Base-by-base conservation (phyloP, 2,888 invertebrate species). In the Smittia aterrima region DNA sequence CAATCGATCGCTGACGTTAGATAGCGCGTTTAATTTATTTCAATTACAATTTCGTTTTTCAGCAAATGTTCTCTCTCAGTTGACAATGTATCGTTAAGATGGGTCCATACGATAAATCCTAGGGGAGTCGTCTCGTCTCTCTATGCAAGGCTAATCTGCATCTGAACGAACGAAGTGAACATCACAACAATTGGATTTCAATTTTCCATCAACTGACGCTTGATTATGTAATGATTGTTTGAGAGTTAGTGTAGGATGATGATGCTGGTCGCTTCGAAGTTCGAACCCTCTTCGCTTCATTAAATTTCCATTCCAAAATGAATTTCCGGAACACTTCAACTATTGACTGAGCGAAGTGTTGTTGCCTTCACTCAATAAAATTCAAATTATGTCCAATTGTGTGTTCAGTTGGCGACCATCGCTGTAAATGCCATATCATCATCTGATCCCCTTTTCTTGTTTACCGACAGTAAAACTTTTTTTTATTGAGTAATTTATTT, bases 401-500 rank as follows among this genome's bases (percentile, higher is more conserved):
- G 9, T 11, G 32, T 58, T 9, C 22, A 58, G 6, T 58, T 58
- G 47, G 18, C 22, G 58, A 22, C 58, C 58, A 58, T 58, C 58
- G 22, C 6, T 18, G 58, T 22, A 22, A 1, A 2, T 58, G 18
- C 6, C 58, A n/a, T 58, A 13, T n/a, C 58, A 58, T 58, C 58
- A 58, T 18, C 58, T 2, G 20, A 20, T 4, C 58, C 58, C 58
- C 22, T 58, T 58, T 58, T 2, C 58, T 58, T 58, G 58, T 58
- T 58, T 22, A 58, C 58, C 58, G 58, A 58, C 58, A 58, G 58
- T 58, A 58, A 58, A 68, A 66, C 27, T 66, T 24, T 66, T 6
- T 66, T 68, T 68, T 68, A 68, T 68, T 68, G 41, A 41, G 41
- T 68, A 68, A 68, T 68, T 68, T 68, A 68, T 68, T 68, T 68